These are phyloP conservation scores for Coregonus clupeaformis DNA, from an alignment of 2,113 vertebrate genomes.

Conservation along the genomic window DNA sequence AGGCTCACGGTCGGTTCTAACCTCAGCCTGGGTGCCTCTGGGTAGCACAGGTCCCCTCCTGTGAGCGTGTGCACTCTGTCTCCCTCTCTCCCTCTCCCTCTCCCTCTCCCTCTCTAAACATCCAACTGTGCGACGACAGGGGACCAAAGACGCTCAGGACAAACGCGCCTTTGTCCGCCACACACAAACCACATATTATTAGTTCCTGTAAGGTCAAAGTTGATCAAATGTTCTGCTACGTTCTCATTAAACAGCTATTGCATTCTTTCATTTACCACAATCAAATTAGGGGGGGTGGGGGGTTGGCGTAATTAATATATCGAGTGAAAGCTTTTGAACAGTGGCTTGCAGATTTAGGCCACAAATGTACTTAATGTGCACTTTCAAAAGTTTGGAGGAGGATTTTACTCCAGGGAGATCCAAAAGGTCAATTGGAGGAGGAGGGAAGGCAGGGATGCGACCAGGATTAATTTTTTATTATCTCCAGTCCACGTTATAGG, in stretches of 20 bases:
- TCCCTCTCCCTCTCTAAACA: slow-evolving; percentile 32
- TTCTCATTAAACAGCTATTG: slow-evolving; percentile 79
- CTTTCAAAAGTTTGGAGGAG: neutral
- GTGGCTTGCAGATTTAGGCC: slow-evolving; percentile 56
- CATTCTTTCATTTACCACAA: slow-evolving; percentile 82
- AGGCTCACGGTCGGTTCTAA: neutral
- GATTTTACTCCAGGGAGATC: neutral
- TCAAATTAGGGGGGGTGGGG: slow-evolving; percentile 63
- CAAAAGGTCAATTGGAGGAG: neutral
- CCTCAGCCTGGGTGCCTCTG: slow-evolving; percentile 13
- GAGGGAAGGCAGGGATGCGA: neutral
- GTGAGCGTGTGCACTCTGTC: neutral
- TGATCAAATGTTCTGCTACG: slow-evolving; percentile 82
- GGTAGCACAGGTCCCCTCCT: slow-evolving; percentile 17
- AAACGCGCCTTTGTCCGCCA: slow-evolving; percentile 66
- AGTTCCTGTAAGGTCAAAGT: slow-evolving; percentile 75
- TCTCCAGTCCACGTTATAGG: slow-evolving; percentile 1
- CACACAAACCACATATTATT: slow-evolving; percentile 70
- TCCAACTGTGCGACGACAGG: slow-evolving; percentile 46
- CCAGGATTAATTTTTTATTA: neutral
- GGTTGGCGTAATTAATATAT: slow-evolving; percentile 63
- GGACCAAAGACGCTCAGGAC: slow-evolving; percentile 60
- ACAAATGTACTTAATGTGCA: slow-evolving; percentile 55
- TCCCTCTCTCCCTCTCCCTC: neutral
- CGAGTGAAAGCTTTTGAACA: slow-evolving; percentile 70